Conservation (phyloP, 2,888 invertebrate genomes). For the Tiphia femorata region DNA sequence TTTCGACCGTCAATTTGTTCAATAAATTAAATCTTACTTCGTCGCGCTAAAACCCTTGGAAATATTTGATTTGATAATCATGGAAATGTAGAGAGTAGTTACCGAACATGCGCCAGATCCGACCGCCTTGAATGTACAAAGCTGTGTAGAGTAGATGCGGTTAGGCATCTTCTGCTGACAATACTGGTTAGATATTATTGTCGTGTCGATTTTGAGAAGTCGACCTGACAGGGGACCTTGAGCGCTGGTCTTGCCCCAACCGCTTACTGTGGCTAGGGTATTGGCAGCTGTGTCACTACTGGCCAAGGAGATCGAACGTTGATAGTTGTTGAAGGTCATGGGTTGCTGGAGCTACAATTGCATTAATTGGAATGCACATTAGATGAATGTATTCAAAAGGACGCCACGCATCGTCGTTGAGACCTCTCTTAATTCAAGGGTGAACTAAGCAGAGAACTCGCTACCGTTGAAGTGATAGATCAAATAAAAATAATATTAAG, state of each 20-base stretch:
- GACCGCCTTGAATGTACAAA: not conserved
- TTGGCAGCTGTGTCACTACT: not conserved
- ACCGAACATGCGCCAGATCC: conserved; percentile 32
- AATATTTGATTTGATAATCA: no score
- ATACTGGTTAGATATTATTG: not conserved
- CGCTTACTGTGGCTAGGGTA: conserved; percentile 12
- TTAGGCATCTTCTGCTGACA: conserved; percentile 11
- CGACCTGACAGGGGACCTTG: not conserved
- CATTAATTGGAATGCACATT: no score
- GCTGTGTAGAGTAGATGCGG: conserved; percentile 6
- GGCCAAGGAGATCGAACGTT: conserved; percentile 30
- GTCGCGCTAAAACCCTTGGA: no score
- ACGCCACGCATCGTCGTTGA: no score
- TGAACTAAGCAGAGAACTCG: no score
- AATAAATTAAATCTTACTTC: no score
- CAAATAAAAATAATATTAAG: no score
- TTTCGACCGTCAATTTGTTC: no score
- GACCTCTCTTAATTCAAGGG: no score
- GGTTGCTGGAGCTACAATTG: conserved; percentile 25
- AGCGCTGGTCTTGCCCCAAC: conserved; percentile 25
- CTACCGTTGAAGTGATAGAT: no score
- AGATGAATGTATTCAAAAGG: no score
- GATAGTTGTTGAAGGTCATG: conserved; percentile 18
- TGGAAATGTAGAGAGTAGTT: no score
- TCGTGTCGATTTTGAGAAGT: conserved; percentile 26